These are phyloP conservation scores for Psococerastis gibbosa DNA, from an alignment of 2,888 invertebrate genomes.

Conservation along the genomic window DNA sequence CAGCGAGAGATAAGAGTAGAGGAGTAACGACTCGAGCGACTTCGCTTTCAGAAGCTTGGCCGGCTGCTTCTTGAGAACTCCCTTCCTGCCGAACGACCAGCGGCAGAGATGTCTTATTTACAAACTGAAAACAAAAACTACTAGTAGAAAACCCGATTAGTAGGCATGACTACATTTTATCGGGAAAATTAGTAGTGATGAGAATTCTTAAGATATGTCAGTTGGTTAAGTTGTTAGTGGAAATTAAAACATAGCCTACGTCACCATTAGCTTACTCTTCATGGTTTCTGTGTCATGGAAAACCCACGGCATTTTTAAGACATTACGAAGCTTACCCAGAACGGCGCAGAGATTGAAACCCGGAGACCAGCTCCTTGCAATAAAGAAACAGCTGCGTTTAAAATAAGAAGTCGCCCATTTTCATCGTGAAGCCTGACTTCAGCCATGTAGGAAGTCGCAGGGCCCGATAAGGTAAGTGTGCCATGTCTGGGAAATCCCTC, in stretches of 20 bases:
- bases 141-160: too few species aligned
- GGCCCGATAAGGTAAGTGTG: conserved; percentile 32
- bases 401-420: conserved; percentile 48
- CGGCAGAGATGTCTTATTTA: conserved; percentile 92
- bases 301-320: too few species aligned
- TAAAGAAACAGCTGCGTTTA: conserved; percentile 45
- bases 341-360: conserved; percentile 65
- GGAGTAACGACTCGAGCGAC: conserved; percentile 82
- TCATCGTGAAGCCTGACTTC: conserved; percentile 57
- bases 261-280: too few species aligned
- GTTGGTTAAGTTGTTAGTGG: too few species aligned
- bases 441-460: conserved; percentile 35
- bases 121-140: too few species aligned
- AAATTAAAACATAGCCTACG: too few species aligned
- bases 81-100: conserved; percentile 86
- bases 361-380: conserved; percentile 39
- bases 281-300: too few species aligned
- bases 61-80: conserved; percentile 52
- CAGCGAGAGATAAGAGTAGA: conserved; percentile 81
- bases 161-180: too few species aligned
- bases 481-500: conserved; percentile 68
- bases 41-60: conserved; percentile 91
- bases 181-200: too few species aligned
- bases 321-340: conserved; percentile 32
- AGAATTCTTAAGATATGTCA: too few species aligned